phyloP scores from a whole-genome alignment of 2,888 invertebrate species.

The Neocrepidodera transversa region DNA sequence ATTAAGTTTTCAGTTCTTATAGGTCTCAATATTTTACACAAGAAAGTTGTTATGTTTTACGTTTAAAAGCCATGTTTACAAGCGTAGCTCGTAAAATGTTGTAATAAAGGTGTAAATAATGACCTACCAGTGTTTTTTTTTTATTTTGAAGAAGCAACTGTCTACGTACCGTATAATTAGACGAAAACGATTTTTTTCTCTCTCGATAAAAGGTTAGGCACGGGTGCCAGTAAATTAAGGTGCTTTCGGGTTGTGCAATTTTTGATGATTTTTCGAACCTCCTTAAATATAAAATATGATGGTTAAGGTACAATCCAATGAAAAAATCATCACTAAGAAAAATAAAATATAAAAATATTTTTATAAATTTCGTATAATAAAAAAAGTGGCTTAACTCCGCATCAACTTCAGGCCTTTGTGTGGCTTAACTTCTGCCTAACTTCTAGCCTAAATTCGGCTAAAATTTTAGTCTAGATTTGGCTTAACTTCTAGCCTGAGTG shows the following conservation, averaged over 20 bases:
- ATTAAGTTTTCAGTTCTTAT: slow-evolving; percentile 36
- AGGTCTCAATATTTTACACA: slow-evolving; percentile 19
- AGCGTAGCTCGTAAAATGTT: slow-evolving; percentile 21
- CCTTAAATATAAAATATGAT: background rate
- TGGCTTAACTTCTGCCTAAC: too few species aligned
- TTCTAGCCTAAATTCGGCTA: too few species aligned
- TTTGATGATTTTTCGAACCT: background rate
- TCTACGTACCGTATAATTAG: slow-evolving; percentile 12
- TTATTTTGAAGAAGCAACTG: slow-evolving; percentile 6
- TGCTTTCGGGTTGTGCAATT: slow-evolving; percentile 1
- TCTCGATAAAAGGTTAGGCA: slow-evolving; percentile 5
- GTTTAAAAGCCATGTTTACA: slow-evolving; percentile 27
- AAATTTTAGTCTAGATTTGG: too few species aligned
- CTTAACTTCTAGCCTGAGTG: too few species aligned
- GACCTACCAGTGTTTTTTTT: slow-evolving; percentile 16
- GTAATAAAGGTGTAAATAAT: slow-evolving; percentile 33
- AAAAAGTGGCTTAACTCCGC: too few species aligned
- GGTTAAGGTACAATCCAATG: background rate
- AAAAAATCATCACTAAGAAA: too few species aligned
- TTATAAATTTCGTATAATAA: too few species aligned
- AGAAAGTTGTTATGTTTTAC: slow-evolving; percentile 30
- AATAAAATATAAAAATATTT: too few species aligned
- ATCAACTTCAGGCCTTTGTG: too few species aligned
- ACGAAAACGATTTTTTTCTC: slow-evolving; percentile 2
- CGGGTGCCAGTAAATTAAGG: background rate